Evolutionary conservation across 2,797 vertebrate species (phyloP).

Genomic region (Nannoperca obscura): DNA sequence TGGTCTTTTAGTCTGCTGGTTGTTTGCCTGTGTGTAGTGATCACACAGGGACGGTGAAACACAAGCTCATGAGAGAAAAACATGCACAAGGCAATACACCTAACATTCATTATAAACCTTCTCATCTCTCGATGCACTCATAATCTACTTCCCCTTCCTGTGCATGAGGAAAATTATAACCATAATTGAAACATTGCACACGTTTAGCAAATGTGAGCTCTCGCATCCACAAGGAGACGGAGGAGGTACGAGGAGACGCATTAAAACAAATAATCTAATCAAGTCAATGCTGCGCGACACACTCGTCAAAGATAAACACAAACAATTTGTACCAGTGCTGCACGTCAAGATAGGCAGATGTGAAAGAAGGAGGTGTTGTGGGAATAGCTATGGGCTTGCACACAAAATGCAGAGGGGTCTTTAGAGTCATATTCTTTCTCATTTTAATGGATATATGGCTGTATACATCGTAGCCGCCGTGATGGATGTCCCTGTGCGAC

Average conservation of each 20-base stretch:
- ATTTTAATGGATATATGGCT: slow-evolving; percentile 58
- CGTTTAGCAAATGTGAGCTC: slow-evolving; percentile 58
- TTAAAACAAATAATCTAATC: slow-evolving; percentile 64
- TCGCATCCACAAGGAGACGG: slow-evolving; percentile 51
- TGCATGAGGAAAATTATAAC: slow-evolving; percentile 61
- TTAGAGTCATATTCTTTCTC: slow-evolving; percentile 20
- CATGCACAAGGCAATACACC: slow-evolving; percentile 58
- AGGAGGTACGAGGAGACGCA: slow-evolving; percentile 36
- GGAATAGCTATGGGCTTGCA: slow-evolving; percentile 24
- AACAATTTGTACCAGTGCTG: slow-evolving; percentile 27
- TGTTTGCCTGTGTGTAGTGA: slow-evolving; percentile 38
- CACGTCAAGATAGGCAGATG: neutral
- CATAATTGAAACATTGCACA: slow-evolving; percentile 73
- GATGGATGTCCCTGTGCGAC: slow-evolving; percentile 56
- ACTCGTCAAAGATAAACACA: slow-evolving; percentile 46
- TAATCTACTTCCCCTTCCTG: slow-evolving; percentile 64
- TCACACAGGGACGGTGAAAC: slow-evolving; percentile 49
- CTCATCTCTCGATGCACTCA: slow-evolving; percentile 50
- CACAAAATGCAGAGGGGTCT: slow-evolving; percentile 23
- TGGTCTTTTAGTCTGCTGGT: slow-evolving; percentile 33
- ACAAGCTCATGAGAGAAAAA: slow-evolving; percentile 59
- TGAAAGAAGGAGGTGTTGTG: slow-evolving; percentile 17
- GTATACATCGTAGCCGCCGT: slow-evolving; percentile 42
- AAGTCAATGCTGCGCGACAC: slow-evolving; percentile 35
- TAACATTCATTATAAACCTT: slow-evolving; percentile 59